Evolutionary conservation across 1,140 invertebrate species (phyloP).

Genomic region (Drosophila subobscura): DNA sequence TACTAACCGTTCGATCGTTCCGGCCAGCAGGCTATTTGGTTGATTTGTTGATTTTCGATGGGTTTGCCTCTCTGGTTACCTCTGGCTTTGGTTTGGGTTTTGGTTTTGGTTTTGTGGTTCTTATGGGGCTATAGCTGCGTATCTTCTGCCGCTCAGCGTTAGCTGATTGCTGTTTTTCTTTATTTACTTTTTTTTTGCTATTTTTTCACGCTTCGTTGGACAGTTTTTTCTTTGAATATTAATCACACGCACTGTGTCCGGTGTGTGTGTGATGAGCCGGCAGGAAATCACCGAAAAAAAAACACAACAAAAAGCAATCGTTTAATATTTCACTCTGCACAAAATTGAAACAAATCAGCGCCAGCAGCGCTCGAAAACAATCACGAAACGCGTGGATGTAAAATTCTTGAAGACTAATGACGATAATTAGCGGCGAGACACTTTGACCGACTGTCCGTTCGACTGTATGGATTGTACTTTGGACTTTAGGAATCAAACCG

Average conservation of each 20-base stretch:
- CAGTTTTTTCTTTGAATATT: slow-evolving; percentile 27
- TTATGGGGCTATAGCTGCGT: too few relatives aligned
- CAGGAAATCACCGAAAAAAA: slow-evolving; percentile 24
- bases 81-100: slow-evolving; percentile 1
- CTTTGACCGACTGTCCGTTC: too few relatives aligned
- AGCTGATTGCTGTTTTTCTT: slow-evolving; percentile 19
- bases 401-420: too few relatives aligned
- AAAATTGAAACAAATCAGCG: slow-evolving; percentile 8
- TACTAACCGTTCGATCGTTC: slow-evolving; percentile 33
- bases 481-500: too few relatives aligned
- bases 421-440: too few relatives aligned
- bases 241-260: slow-evolving; percentile 45
- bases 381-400: too few relatives aligned
- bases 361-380: slow-evolving; percentile 3
- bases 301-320: slow-evolving; percentile 14
- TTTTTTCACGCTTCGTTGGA: slow-evolving; percentile 25
- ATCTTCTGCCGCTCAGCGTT: not conserved
- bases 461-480: too few relatives aligned
- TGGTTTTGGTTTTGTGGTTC: too few relatives aligned
- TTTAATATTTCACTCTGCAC: not conserved
- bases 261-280: too few relatives aligned
- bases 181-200: slow-evolving; percentile 3
- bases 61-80: not conserved
- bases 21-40: slow-evolving; percentile 9
- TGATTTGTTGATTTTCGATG: slow-evolving; percentile 2